Evolutionary conservation across 1,140 invertebrate genomes (phyloP).

Genomic region (Harlomillsia oculata): DNA sequence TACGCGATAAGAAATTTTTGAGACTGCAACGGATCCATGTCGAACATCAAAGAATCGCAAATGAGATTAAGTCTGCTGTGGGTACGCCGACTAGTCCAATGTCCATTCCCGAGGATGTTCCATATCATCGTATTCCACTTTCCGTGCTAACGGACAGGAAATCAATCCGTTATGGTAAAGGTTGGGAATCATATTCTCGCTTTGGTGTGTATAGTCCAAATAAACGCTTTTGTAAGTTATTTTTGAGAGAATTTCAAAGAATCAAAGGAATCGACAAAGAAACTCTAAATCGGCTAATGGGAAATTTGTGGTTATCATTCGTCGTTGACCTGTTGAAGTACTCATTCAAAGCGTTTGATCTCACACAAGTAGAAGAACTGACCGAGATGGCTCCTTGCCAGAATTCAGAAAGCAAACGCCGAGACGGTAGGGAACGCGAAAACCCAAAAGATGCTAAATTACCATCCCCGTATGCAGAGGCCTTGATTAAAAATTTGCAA

Average conservation of each 20-base stretch:
- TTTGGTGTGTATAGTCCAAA: neutral
- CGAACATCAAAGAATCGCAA: neutral
- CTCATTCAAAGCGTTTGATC: too few relatives aligned
- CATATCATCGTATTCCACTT: neutral
- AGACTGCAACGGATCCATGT: neutral
- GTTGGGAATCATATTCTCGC: neutral
- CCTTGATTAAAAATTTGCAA: too few relatives aligned
- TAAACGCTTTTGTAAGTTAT: neutral
- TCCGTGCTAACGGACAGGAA: neutral
- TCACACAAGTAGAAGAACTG: too few relatives aligned
- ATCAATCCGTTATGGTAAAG: neutral
- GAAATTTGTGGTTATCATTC: too few relatives aligned
- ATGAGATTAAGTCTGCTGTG: slow-evolving; percentile 6
- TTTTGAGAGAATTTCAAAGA: neutral
- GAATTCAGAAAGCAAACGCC: too few relatives aligned
- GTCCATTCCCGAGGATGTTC: neutral
- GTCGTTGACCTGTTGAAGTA: too few relatives aligned
- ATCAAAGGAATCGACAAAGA: too few relatives aligned
- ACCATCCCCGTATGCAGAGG: too few relatives aligned
- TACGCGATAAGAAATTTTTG: slow-evolving; percentile 12
- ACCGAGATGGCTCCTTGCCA: too few relatives aligned
- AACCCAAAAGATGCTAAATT: too few relatives aligned
- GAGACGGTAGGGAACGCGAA: too few relatives aligned
- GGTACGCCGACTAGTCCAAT: neutral
- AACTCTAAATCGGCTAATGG: too few relatives aligned